phyloP scores from a whole-genome alignment of 2,113 vertebrate species.

The Erinaceus europaeus region DNA sequence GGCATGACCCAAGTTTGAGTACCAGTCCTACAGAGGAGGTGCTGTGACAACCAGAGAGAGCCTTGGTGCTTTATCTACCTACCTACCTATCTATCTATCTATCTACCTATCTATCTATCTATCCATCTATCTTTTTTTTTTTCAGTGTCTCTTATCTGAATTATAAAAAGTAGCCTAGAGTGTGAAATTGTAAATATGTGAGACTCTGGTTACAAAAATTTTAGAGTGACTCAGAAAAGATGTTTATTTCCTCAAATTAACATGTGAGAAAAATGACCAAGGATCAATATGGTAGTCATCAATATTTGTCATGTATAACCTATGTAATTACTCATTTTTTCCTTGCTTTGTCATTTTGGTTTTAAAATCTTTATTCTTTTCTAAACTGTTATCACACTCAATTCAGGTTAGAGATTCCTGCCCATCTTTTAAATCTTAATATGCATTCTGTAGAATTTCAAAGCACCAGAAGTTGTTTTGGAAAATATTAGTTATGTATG shows the following conservation, averaged over 20 bases:
- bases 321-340: background rate
- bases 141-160: no score
- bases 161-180: no score
- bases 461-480: background rate
- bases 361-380: constrained; percentile 1
- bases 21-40: no score
- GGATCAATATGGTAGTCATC: background rate
- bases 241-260: background rate
- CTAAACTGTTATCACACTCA: background rate
- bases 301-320: background rate
- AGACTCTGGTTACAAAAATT: no score
- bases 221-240: background rate
- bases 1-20: no score
- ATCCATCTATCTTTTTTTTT: no score
- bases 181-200: no score
- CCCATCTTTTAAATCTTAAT: background rate
- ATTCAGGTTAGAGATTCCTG: background rate
- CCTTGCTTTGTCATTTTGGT: background rate
- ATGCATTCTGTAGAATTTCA: background rate
- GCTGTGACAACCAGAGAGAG: no score
- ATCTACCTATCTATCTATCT: no score
- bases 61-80: no score
- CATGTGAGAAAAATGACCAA: background rate
- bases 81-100: no score
- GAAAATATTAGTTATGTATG: background rate